Base-by-base conservation (phyloP, 2,888 invertebrate genomes). In the Luffia ferchaultella region DNA sequence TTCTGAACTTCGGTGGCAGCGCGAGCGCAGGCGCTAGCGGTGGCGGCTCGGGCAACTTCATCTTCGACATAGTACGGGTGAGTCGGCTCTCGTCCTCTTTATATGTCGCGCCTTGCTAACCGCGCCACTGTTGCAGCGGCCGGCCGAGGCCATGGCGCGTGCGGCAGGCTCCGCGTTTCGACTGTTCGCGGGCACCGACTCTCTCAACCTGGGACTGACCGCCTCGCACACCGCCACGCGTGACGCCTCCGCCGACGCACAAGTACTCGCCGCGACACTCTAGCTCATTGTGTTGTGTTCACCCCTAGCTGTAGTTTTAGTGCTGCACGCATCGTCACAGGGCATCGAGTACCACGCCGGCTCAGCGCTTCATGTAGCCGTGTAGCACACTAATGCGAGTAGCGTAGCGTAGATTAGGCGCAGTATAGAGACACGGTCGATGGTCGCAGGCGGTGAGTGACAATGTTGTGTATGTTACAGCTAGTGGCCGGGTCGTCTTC, bases 41-140 rank as follows among this genome's bases (percentile, higher is more conserved):
- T 46, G 92, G 90, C 57, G 93, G 93, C 50, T 93, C 93, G 48
- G 94, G 94, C 55, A 95, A 94, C 85, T 93, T 95, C 87, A 86
- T 95, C 60, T 93, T 94, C 76, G 94, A 95, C 76, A 90, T 93
- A 70, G 92, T 95, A 73, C 88, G 94, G 88, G 94, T 95, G 85
- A 91, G 92, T 86, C 44, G 19, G 18, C 2, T 12, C 45, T 45
- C 45, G 20, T 42, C 41, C 16, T 50, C 44, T 46, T n/a, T n/a
- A n/a, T n/a, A n/a, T n/a, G 20, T 5, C 43, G 43, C 3, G 43
- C 43, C 43, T 5, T n/a, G n/a, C 43, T 43, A 5, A 43, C 17
- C 43, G 43, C 16, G n/a, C 7, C 17, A 7, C 17, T 65, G 62
- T 79, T 76, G 58, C 83, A 92, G 92, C 89, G 88, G 74, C 90